phyloP scores from a whole-genome alignment of 2,888 invertebrate species.

The Nowickia ferox region DNA sequence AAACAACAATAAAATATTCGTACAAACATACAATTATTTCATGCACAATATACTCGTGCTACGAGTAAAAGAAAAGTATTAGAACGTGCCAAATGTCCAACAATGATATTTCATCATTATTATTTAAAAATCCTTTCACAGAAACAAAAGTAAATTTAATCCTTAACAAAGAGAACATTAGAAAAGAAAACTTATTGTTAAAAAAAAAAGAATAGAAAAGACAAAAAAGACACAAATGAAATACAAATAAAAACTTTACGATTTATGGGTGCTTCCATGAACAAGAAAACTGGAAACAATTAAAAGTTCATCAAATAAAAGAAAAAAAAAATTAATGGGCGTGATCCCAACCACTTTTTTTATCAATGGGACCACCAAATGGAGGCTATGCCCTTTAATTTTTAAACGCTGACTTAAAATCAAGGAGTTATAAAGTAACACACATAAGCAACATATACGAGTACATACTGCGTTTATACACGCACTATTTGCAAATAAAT shows the following conservation, averaged over 20 bases:
- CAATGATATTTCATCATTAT: slow-evolving; percentile 69
- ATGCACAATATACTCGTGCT: not conserved
- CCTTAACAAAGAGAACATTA: slow-evolving; percentile 5
- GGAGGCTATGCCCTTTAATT: no score
- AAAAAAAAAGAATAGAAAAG: not conserved
- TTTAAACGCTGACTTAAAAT: no score
- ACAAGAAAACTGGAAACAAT: not conserved
- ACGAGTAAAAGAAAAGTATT: slow-evolving; percentile 11
- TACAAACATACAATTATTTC: slow-evolving; percentile 4
- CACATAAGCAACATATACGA: no score
- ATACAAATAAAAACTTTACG: slow-evolving; percentile 45
- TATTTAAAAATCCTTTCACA: slow-evolving; percentile 57
- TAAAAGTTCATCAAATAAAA: not conserved
- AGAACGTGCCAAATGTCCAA: slow-evolving; percentile 70
- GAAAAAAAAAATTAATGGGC: no score
- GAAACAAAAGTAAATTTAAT: slow-evolving; percentile 54
- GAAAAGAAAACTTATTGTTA: not conserved
- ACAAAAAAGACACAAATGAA: slow-evolving; percentile 45
- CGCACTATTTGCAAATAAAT: no score
- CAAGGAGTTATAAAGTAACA: no score
- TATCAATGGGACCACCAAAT: no score
- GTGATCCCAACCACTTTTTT: no score
- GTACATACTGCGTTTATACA: no score
- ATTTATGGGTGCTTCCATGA: slow-evolving; percentile 46
- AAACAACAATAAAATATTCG: slow-evolving; percentile 42